Evolutionary conservation across 2,797 vertebrate species (phyloP), one percentile per base, ranked within the genome.

Genomic region (Pangasius sanitwongsei): DNA sequence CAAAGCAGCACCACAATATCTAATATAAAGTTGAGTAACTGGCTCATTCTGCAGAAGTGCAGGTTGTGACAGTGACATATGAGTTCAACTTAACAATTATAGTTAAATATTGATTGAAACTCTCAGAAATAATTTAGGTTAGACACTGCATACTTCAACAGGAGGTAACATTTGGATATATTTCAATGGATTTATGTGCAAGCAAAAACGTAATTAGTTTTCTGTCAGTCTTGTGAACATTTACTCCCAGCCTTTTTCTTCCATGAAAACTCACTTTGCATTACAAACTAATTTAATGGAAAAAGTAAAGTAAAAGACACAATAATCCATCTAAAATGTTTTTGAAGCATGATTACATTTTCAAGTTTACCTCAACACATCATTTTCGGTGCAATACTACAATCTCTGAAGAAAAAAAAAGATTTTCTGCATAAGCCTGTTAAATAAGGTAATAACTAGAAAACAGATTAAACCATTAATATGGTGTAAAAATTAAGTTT

Each of bases 91-190:
- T 87, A 85, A 87, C 9, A 16, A 65, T 85, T 88, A 72, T 57
- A 89, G 87, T 61, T 59, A 44, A 23, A 53, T 61, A 89, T 88
- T 59, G 86, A 89, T 91, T 86, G 81, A 78, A 86, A 63, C 61
- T 81, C 81, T 63, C 65, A 23, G 77, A 82, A 87, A 61, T 90
- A 85, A 78, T 59, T 65, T 37, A 55, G 65, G 59, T 87, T 80
- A 85, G 87, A 90, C 55, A 82, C 28, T 63, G 80, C 37, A 83
- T 13, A 61, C 65, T 63, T 67, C 55, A 50, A 83, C 9, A 75
- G 57, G n/a, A 18, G 53, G 70, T 85, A 75, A 70, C 85, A 89
- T 48, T 78, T 59, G 70, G 44, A 57, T 59, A 8, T 44, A 31
- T 78, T 87, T 90, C 44, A 83, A 78, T 0, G 6, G 80, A 82